Evolutionary conservation across 2,113 vertebrate genomes (phyloP).

Genomic region (Leiothrix lutea): DNA sequence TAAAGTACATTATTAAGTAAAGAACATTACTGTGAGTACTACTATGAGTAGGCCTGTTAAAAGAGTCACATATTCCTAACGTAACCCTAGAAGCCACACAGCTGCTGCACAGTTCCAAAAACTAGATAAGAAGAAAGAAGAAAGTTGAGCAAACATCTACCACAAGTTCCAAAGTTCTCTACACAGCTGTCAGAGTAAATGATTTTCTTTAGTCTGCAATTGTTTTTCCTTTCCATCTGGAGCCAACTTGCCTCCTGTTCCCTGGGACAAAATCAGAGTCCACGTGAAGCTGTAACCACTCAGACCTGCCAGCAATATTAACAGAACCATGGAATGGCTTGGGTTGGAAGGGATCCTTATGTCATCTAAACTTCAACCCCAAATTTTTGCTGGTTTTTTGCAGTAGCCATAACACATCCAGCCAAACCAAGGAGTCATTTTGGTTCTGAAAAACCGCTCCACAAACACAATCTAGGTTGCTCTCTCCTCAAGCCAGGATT

Average conservation of each 20-base stretch:
- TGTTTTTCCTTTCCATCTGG: background rate
- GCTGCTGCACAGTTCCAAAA: background rate
- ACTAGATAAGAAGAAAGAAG: background rate
- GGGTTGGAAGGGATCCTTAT: background rate
- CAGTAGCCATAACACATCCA: background rate
- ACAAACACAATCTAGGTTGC: background rate
- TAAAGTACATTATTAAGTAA: background rate
- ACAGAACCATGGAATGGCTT: background rate
- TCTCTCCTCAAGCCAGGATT: conserved; percentile 57
- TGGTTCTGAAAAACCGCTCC: conserved; percentile 30
- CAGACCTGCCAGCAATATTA: background rate
- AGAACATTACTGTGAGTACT: background rate
- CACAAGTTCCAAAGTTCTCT: background rate
- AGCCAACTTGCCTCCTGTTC: background rate
- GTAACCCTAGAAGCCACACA: background rate
- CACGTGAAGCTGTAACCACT: background rate
- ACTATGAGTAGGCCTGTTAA: background rate
- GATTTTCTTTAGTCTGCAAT: background rate
- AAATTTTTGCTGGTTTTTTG: background rate
- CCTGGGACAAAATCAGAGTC: background rate
- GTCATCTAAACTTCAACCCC: background rate
- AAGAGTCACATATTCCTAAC: background rate
- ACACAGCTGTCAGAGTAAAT: background rate
- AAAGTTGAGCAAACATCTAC: background rate
- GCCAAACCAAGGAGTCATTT: background rate